These are phyloP conservation scores for Scaptodrosophila latifasciaeformis DNA, from an alignment of 2,888 invertebrate genomes.

Conservation along the genomic window DNA sequence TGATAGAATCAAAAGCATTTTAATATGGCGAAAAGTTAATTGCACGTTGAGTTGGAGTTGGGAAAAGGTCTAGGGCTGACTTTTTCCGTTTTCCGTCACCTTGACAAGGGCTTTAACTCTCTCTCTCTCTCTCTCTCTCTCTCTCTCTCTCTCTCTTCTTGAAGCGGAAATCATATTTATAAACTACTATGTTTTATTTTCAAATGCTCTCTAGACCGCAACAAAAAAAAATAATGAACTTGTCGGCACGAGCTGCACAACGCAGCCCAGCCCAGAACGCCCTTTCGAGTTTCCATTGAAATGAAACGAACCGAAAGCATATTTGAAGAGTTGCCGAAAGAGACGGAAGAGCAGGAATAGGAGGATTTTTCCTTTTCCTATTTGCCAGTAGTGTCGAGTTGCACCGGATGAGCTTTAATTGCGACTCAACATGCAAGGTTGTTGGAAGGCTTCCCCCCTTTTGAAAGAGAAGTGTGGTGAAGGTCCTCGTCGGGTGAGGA, in stretches of 20 bases:
- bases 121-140: background rate
- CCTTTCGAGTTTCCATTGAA: conserved; percentile 2
- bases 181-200: conserved; percentile 29
- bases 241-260: conserved; percentile 19
- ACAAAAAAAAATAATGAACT: conserved; percentile 24
- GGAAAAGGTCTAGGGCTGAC: too few species aligned
- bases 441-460: conserved; percentile 15
- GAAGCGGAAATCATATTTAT: conserved; percentile 19
- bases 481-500: too few species aligned
- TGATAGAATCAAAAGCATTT: too few species aligned
- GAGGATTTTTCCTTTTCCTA: conserved; percentile 11
- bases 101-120: too few species aligned
- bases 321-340: too few species aligned
- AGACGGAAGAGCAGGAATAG: too few species aligned
- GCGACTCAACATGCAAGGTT: conserved; percentile 41
- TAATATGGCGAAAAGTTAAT: conserved; percentile 33
- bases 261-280: conserved; percentile 1
- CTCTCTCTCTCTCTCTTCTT: background rate
- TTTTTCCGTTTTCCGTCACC: too few species aligned
- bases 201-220: background rate
- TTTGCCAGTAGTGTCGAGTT: conserved; percentile 20
- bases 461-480: background rate
- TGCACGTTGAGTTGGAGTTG: conserved; percentile 23
- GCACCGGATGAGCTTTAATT: conserved; percentile 52
- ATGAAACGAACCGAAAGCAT: too few species aligned